Base-by-base conservation (phyloP, 2,113 vertebrate species). In the Xenopus laevis region DNA sequence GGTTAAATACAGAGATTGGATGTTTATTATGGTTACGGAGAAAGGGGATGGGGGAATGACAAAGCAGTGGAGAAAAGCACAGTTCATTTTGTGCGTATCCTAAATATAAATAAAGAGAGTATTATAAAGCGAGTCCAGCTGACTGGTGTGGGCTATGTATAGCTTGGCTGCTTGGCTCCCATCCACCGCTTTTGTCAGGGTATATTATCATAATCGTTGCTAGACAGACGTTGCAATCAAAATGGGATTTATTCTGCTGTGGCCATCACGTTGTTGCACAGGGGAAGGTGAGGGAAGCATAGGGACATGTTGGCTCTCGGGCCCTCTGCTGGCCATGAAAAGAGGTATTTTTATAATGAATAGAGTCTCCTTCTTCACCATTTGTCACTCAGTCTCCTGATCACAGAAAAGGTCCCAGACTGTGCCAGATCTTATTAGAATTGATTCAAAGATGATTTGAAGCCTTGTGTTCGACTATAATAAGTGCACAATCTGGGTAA, bases 51-150 rank as follows among this genome's bases (percentile, higher is more conserved):
- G 58, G 68, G 60, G 57, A 52, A 61, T 9, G 27, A 50, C 47
- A 50, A 46, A 46, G 18, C 15, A n/a, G n/a, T 27, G 13, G 21
- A 47, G 45, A 66, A 23, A 67, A 30, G 68, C 10, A 13, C 27
- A 44, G 52, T 44, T 70, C 55, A 67, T 18, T 68, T 68, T 74
- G 44, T 68, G 65, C 15, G 65, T 62, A 68, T 53, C 60, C 61
- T 68, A 58, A 75, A 75, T 47, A 62, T 68, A 75, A 75, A 75
- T 68, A 75, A 68, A 75, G 45, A 0, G 65, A 47, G 60, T 53
- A 53, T 62, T 68, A 75, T 61, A n/a, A 75, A 68, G 68, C 50
- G 44, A 61, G 65, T 61, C 65, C 16, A 40, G 72, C 55, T 52
- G 57, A 75, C 57, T 33, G 53, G 64, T 16, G n/a, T 27, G 44